phyloP scores from a whole-genome alignment of 1,140 invertebrate genomes.

The Sweltsa coloradensis region DNA sequence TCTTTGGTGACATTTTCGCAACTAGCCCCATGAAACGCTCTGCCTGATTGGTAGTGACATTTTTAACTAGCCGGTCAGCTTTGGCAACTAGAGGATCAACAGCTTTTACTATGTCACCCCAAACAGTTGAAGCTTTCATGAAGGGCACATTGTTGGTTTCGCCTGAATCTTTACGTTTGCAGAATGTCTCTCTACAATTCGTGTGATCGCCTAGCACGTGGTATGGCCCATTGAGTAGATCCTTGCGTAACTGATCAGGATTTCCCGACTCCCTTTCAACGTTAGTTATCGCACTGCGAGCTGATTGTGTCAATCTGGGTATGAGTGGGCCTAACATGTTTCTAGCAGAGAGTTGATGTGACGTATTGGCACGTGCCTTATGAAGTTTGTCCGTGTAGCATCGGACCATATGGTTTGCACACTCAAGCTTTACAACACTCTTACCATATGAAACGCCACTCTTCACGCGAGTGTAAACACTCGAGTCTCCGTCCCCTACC shows the following conservation, averaged over 20 bases:
- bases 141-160: background rate
- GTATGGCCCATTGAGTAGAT: background rate
- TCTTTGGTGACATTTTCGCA: background rate
- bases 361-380: no score
- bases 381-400: conserved; percentile 5
- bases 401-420: background rate
- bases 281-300: no score
- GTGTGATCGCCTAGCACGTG: background rate
- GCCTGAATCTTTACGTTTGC: background rate
- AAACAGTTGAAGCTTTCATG: background rate
- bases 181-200: background rate
- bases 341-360: no score
- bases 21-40: background rate
- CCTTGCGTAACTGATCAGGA: background rate
- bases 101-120: background rate
- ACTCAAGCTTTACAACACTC: background rate
- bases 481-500: conserved; percentile 33
- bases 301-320: no score
- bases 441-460: background rate
- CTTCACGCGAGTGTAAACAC: conserved; percentile 19
- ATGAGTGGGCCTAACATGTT: no score
- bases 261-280: no score
- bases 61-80: background rate
- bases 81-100: background rate
- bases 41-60: conserved; percentile 2